These are phyloP conservation scores for Drosophila greeni DNA, from an alignment of 2,888 invertebrate species.

Conservation along the genomic window DNA sequence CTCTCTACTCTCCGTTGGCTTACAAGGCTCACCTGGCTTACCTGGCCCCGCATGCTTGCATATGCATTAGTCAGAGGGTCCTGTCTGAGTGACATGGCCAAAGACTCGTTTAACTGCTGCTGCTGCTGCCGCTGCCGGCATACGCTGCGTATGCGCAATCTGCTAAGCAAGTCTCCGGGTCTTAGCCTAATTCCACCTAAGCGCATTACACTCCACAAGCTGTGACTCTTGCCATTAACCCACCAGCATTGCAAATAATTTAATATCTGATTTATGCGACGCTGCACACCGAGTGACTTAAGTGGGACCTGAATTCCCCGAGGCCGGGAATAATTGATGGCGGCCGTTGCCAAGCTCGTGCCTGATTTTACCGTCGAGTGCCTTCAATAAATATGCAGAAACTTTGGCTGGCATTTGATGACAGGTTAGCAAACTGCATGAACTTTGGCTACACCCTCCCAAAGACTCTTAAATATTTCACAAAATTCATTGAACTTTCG, in stretches of 20 bases:
- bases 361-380: slow-evolving; percentile 23
- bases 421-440: slow-evolving; percentile 14
- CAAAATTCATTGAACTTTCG: slow-evolving; percentile 21
- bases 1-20: slow-evolving; percentile 1
- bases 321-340: slow-evolving; percentile 34
- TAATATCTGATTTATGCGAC: slow-evolving; percentile 41
- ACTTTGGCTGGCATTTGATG: slow-evolving; percentile 40
- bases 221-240: slow-evolving; percentile 43
- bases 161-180: slow-evolving; percentile 35
- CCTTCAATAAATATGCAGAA: slow-evolving; percentile 53
- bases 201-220: slow-evolving; percentile 39
- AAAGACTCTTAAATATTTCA: slow-evolving; percentile 29
- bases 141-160: slow-evolving; percentile 47
- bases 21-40: slow-evolving; percentile 27
- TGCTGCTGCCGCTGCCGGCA: slow-evolving; percentile 18
- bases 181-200: slow-evolving; percentile 42
- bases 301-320: slow-evolving; percentile 22
- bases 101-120: slow-evolving; percentile 21
- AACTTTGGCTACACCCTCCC: not conserved
- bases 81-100: slow-evolving; percentile 33
- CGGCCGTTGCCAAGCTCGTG: slow-evolving; percentile 1
- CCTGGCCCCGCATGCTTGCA: slow-evolving; percentile 49
- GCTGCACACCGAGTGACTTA: slow-evolving; percentile 38
- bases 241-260: slow-evolving; percentile 36
- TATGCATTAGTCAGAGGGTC: slow-evolving; percentile 46